These are phyloP conservation scores for Galeopterus variegatus DNA, from an alignment of 2,113 vertebrate genomes.

Conservation along the genomic window DNA sequence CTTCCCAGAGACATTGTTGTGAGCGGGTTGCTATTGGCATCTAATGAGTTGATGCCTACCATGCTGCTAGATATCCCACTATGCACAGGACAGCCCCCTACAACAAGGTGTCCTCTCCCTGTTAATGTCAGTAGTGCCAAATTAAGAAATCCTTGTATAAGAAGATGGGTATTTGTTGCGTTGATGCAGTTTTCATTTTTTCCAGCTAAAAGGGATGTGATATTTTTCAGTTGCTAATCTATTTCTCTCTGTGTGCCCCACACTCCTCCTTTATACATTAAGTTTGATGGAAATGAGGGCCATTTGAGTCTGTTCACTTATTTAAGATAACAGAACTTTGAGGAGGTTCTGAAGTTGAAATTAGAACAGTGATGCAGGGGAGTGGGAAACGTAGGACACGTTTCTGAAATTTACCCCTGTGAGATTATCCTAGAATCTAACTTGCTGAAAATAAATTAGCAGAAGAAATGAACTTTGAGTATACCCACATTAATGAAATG, in stretches of 20 bases:
- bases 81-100: background rate
- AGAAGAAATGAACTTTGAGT: conserved; percentile 18
- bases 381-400: background rate
- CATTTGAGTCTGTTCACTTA: background rate
- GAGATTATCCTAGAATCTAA: background rate
- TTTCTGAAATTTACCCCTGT: conserved; percentile 13
- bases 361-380: background rate
- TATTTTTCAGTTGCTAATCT: background rate
- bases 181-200: background rate
- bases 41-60: background rate
- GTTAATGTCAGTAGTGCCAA: background rate
- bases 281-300: background rate
- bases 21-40: background rate
- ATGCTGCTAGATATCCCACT: background rate
- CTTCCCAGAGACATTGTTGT: background rate
- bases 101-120: background rate
- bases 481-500: conserved; percentile 21
- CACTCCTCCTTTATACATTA: background rate
- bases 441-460: background rate
- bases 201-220: background rate
- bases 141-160: background rate
- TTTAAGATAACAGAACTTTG: background rate
- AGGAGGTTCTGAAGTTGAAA: background rate
- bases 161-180: background rate
- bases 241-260: background rate